A percentile compares a stretch with the other conserved stretches of the same genome.
Conservation (phyloP, 2,888 invertebrate genomes). For the Crematogaster levior region DNA sequence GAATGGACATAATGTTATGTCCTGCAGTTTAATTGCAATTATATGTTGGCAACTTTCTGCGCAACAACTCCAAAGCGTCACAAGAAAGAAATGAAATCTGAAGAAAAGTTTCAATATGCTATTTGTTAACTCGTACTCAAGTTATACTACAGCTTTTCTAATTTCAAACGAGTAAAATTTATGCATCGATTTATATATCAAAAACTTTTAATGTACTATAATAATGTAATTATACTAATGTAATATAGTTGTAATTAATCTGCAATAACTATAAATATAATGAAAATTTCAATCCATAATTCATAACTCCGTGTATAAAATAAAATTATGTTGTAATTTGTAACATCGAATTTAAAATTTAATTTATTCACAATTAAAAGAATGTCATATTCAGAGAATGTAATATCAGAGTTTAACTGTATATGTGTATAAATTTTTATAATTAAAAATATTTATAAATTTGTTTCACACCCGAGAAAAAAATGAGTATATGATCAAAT, state of each 20-base stretch:
- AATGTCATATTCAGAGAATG: not conserved
- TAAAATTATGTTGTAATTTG: not conserved
- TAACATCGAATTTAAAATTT: not conserved
- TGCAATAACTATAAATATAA: not conserved
- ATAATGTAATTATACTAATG: too few species aligned
- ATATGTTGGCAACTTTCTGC: conserved; percentile 2
- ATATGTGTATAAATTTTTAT: not conserved
- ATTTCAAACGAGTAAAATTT: not conserved
- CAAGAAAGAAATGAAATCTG: conserved; percentile 30
- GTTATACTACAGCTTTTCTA: conserved; percentile 12
- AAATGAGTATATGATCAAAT: too few species aligned
- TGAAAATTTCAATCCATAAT: not conserved
- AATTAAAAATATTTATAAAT: not conserved
- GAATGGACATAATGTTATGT: not conserved
- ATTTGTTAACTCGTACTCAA: conserved; percentile 12
- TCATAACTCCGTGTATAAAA: not conserved
- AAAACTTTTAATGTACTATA: conserved; percentile 35
- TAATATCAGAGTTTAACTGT: not conserved
- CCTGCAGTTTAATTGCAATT: conserved; percentile 34
- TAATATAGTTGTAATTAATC: conserved; percentile 2
- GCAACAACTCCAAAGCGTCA: conserved; percentile 10
- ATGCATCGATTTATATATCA: not conserved
- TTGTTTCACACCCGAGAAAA: too few species aligned
- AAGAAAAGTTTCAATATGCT: conserved; percentile 17
- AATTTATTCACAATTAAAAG: not conserved